A percentile compares a stretch with the other conserved stretches of the same genome.
Conservation (phyloP, 1,140 invertebrate genomes). For the Diorhabda sublineata region DNA sequence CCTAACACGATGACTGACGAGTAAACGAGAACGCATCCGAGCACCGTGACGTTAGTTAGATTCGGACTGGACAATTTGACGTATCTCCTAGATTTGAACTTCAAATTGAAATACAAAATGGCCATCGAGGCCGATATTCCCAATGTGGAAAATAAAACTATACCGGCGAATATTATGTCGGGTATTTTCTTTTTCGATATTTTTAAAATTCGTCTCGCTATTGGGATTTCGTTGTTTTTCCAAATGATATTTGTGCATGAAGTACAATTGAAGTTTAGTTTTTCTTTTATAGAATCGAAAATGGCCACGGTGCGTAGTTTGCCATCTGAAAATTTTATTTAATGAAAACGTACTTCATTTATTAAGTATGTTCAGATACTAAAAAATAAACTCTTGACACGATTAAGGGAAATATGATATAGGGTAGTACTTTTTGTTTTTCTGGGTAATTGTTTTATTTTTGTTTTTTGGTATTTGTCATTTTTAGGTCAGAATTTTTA, state of each 20-base stretch:
- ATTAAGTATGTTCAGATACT: no score
- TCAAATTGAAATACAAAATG: constrained; percentile 82
- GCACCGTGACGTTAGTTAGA: constrained; percentile 92
- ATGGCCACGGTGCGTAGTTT: constrained; percentile 66
- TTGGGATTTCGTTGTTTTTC: constrained; percentile 71
- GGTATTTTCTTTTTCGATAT: constrained; percentile 73
- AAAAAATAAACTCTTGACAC: no score
- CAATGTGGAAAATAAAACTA: neutral
- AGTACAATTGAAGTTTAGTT: constrained; percentile 66
- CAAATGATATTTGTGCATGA: constrained; percentile 67
- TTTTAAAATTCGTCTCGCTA: constrained; percentile 68
- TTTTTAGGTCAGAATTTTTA: no score
- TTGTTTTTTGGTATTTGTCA: no score
- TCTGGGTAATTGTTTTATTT: no score
- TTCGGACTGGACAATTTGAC: constrained; percentile 84
- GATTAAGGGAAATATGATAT: no score
- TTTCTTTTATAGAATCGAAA: constrained; percentile 63
- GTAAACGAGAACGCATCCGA: constrained; percentile 92
- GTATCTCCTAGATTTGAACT: constrained; percentile 82
- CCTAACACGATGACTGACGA: constrained; percentile 86
- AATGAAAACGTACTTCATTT: no score
- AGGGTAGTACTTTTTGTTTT: no score
- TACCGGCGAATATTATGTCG: constrained; percentile 58
- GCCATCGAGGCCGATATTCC: neutral
- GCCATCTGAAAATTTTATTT: constrained; percentile 55